phyloP scores from a whole-genome alignment of 2,113 vertebrate genomes.

The Podiceps cristatus region DNA sequence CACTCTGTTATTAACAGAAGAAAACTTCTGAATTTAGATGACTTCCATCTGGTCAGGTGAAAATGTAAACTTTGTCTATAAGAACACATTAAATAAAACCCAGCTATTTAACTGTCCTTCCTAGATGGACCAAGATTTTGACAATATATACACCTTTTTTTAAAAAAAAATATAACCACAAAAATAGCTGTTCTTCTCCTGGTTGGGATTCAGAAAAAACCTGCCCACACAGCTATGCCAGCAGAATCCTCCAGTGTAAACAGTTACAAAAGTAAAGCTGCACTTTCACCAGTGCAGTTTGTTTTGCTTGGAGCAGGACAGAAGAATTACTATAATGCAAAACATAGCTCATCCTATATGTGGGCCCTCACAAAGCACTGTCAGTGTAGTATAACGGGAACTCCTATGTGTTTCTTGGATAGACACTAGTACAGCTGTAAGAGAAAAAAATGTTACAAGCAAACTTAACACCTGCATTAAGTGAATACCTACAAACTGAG shows the following conservation, averaged over 20 bases:
- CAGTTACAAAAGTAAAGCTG: background rate
- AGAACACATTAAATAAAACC: background rate
- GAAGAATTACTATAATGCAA: background rate
- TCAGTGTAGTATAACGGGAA: background rate
- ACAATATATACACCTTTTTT: background rate
- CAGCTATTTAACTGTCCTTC: background rate
- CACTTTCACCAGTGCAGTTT: background rate
- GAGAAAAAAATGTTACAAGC: background rate
- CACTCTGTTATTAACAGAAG: background rate
- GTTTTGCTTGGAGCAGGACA: background rate
- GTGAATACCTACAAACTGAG: background rate
- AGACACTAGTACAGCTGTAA: background rate
- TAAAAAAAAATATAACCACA: background rate
- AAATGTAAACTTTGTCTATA: background rate
- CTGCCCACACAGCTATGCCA: background rate
- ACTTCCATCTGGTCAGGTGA: slow-evolving; percentile 3
- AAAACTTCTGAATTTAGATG: background rate
- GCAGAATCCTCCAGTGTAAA: background rate
- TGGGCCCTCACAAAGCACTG: background rate
- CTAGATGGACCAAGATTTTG: background rate
- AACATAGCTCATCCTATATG: background rate
- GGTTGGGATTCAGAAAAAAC: background rate
- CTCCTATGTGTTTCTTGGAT: background rate
- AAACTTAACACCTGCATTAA: background rate
- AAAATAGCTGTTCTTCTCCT: background rate